Evolutionary conservation across 1,140 invertebrate genomes (phyloP).

Genomic region (Drosophila arizonae): DNA sequence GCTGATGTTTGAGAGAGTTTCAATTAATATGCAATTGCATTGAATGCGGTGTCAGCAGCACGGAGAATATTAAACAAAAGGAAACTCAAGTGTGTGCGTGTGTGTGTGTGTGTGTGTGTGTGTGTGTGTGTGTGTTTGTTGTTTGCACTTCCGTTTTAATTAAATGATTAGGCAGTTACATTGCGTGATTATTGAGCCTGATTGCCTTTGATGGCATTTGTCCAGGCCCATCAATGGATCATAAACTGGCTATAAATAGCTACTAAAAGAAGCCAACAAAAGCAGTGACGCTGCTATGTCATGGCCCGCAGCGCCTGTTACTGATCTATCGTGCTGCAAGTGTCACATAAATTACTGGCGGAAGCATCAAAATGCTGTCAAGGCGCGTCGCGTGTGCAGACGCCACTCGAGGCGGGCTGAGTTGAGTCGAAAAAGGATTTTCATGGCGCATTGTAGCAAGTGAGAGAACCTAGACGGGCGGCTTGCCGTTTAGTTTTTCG

Average conservation of each 20-base stretch:
- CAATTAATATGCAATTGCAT: slow-evolving; percentile 66
- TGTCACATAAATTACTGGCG: slow-evolving; percentile 81
- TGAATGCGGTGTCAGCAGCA: slow-evolving; percentile 28
- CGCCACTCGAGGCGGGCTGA: slow-evolving; percentile 37
- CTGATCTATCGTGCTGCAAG: slow-evolving; percentile 76
- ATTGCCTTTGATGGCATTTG: slow-evolving; percentile 62
- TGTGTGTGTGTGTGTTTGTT: slow-evolving; percentile 1
- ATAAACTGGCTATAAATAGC: slow-evolving; percentile 49
- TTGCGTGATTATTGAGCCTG: slow-evolving; percentile 41
- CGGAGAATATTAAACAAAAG: slow-evolving; percentile 22
- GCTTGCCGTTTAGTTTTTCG: slow-evolving; percentile 73
- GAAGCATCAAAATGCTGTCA: slow-evolving; percentile 78
- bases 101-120: slow-evolving; percentile 35
- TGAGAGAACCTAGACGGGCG: slow-evolving; percentile 35
- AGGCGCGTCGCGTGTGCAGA: slow-evolving; percentile 26
- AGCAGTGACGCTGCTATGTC: slow-evolving; percentile 22
- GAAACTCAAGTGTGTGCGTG: slow-evolving; percentile 6
- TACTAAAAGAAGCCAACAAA: slow-evolving; percentile 10
- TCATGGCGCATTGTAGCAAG: slow-evolving; percentile 55
- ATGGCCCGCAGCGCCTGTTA: slow-evolving; percentile 31
- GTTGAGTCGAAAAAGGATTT: slow-evolving; percentile 60
- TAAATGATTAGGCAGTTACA: slow-evolving; percentile 51
- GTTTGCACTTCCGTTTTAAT: slow-evolving; percentile 49
- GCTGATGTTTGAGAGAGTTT: slow-evolving; percentile 41
- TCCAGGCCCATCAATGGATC: slow-evolving; percentile 57